These are phyloP conservation scores for Neoitamus cyanurus DNA, from an alignment of 2,888 invertebrate species.

Conservation along the genomic window DNA sequence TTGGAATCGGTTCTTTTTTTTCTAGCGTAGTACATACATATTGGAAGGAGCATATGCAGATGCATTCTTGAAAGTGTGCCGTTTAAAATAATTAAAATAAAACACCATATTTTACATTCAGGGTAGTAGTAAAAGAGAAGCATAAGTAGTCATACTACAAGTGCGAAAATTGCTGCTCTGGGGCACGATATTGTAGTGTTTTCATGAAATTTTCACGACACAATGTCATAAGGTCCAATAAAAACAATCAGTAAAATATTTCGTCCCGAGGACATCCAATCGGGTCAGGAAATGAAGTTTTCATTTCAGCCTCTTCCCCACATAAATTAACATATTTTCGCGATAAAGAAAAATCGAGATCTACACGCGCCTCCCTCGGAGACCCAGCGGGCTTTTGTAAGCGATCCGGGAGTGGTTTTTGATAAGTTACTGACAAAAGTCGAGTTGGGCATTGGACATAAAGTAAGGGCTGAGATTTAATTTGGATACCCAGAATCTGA, in stretches of 20 bases:
- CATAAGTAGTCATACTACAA: no score
- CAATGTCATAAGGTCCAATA: neutral
- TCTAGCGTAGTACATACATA: no score
- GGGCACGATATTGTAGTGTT: no score
- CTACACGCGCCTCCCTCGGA: neutral
- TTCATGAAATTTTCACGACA: neutral
- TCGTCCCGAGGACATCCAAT: neutral
- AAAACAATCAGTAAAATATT: neutral
- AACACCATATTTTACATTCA: no score
- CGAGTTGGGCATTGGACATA: neutral
- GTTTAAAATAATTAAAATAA: no score
- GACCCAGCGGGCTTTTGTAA: neutral
- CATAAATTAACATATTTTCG: neutral
- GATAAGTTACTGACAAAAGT: neutral
- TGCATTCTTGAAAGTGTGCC: no score
- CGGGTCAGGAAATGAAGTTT: neutral
- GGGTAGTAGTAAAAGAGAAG: no score
- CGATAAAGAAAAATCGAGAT: neutral
- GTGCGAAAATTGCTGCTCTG: no score
- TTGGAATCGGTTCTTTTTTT: no score
- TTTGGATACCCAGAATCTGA: neutral
- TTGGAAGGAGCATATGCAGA: no score
- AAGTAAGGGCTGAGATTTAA: neutral
- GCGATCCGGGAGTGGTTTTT: neutral
- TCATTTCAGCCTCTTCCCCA: neutral